phyloP scores from a whole-genome alignment of 2,888 invertebrate genomes.

The Drosophila merina region DNA sequence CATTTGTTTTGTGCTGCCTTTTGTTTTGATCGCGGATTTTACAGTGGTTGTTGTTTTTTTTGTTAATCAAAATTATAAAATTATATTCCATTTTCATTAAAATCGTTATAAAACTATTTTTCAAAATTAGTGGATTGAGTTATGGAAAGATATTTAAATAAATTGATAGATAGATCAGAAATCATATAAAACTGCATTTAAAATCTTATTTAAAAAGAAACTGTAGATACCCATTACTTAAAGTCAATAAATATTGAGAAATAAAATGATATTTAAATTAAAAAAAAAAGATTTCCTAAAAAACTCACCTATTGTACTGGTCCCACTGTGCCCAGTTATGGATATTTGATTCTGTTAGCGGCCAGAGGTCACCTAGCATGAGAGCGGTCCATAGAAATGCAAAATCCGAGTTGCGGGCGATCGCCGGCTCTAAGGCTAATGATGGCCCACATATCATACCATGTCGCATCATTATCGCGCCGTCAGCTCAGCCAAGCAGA shows the following conservation, averaged over 20 bases:
- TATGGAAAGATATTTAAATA: no score
- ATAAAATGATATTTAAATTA: not conserved
- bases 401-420: conserved; percentile 62
- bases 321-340: conserved; percentile 57
- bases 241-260: no score
- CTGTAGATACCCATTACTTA: no score
- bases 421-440: conserved; percentile 33
- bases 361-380: conserved; percentile 56
- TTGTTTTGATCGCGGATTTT: conserved; percentile 66
- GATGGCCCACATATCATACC: conserved; percentile 48
- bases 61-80: not conserved
- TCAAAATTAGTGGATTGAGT: not conserved
- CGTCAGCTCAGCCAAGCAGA: conserved; percentile 32
- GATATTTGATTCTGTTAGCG: conserved; percentile 39
- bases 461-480: conserved; percentile 37
- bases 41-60: conserved; percentile 42
- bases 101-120: not conserved
- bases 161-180: no score
- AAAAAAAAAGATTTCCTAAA: not conserved
- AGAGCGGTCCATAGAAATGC: conserved; percentile 63
- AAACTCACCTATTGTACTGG: not conserved
- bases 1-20: conserved; percentile 49
- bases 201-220: no score
- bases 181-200: no score
- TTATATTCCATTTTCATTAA: not conserved